phyloP scores from a whole-genome alignment of 2,888 invertebrate species.

The Volucella bombylans region DNA sequence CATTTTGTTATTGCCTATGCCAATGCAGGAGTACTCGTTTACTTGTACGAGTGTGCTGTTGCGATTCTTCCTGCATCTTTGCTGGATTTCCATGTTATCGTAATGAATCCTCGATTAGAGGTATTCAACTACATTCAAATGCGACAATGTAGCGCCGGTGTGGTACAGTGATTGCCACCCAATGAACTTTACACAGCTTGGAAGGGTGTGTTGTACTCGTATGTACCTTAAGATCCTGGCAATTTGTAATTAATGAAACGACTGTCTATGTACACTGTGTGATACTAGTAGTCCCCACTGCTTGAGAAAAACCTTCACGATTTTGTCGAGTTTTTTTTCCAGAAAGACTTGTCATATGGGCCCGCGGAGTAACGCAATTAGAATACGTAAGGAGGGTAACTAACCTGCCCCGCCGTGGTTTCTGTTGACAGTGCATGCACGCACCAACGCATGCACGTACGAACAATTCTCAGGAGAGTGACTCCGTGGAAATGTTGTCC shows the following conservation, averaged over 20 bases:
- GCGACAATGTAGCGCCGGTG: neutral
- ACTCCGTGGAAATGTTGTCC: constrained; percentile 15
- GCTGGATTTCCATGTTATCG: neutral
- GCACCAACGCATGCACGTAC: constrained; percentile 10
- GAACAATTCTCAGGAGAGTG: neutral
- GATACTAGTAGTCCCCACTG: neutral
- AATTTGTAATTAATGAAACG: constrained; percentile 51
- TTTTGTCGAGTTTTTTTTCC: neutral
- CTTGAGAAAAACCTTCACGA: constrained; percentile 27
- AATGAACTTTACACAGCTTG: constrained; percentile 36
- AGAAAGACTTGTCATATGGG: constrained; percentile 23
- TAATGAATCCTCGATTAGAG: constrained; percentile 9
- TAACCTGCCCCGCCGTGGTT: constrained; percentile 66
- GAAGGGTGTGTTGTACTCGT: neutral
- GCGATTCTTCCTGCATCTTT: constrained; percentile 6
- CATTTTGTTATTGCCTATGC: constrained; percentile 19
- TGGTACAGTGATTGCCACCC: neutral
- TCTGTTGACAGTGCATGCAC: constrained; percentile 52
- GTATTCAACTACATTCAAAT: too few species aligned
- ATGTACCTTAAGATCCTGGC: constrained; percentile 35
- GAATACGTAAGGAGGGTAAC: constrained; percentile 72
- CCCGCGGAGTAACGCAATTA: constrained; percentile 37
- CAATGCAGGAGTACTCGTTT: too few species aligned
- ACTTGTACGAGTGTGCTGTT: too few species aligned
- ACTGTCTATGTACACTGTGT: neutral